These are phyloP conservation scores for Mormyrus lacerda DNA, from an alignment of 2,113 vertebrate genomes.

Conservation along the genomic window DNA sequence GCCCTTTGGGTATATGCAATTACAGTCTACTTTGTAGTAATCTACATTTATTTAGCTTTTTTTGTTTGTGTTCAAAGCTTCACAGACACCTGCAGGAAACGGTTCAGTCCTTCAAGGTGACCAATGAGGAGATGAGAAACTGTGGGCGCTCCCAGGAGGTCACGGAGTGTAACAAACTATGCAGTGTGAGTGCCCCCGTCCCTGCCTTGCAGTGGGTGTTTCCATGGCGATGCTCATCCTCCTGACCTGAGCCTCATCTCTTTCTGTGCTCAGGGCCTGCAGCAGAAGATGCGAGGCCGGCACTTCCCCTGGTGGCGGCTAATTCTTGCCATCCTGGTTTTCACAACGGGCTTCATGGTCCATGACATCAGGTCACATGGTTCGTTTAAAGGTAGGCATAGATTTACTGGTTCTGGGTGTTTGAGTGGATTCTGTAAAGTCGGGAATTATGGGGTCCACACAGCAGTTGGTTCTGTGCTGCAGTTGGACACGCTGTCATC, in stretches of 20 bases:
- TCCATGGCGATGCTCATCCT: not conserved
- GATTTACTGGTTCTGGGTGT: not conserved
- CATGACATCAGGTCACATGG: conserved; percentile 71
- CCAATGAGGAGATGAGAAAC: conserved; percentile 76
- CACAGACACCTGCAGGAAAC: conserved; percentile 78
- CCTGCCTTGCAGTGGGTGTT: not conserved
- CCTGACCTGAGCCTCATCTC: not conserved
- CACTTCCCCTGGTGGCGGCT: conserved; percentile 73
- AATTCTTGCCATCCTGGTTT: conserved; percentile 66
- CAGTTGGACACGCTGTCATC: not conserved
- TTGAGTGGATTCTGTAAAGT: not conserved
- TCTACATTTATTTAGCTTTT: not conserved
- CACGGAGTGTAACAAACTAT: conserved; percentile 61
- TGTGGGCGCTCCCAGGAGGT: conserved; percentile 48
- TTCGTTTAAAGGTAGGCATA: conserved; percentile 68
- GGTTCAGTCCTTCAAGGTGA: conserved; percentile 76
- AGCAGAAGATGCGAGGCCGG: conserved; percentile 67
- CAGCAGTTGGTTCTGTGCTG: not conserved
- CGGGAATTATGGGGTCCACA: not conserved
- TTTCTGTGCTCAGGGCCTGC: conserved; percentile 51
- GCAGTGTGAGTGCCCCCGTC: conserved; percentile 62
- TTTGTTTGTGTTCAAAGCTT: conserved; percentile 52
- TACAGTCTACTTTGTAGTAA: not conserved
- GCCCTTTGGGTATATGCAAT: not conserved
- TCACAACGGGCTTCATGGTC: conserved; percentile 61